These are phyloP conservation scores for Eupsittula cactorum DNA, from an alignment of 2,113 vertebrate genomes.

Conservation along the genomic window DNA sequence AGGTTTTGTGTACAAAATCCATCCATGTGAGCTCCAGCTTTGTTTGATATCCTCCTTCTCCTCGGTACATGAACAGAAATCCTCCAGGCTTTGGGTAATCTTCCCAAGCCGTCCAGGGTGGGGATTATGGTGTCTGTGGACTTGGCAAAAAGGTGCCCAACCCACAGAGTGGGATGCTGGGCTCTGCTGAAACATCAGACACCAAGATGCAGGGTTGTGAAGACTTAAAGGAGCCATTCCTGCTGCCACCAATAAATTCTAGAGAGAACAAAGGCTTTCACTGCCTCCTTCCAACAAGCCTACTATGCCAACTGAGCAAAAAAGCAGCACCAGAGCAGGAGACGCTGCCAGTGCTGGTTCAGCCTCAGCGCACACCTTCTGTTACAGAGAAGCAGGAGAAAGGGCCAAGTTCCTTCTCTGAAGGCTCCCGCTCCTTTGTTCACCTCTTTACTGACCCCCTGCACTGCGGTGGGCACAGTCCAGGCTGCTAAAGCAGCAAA, in stretches of 20 bases:
- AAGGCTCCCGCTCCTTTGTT: neutral
- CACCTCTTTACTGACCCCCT: neutral
- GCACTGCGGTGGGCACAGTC: accelerated
- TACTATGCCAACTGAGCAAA: neutral
- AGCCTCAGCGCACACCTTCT: neutral
- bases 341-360: neutral
- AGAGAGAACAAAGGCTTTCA: neutral
- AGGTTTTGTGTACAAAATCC: neutral
- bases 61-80: neutral
- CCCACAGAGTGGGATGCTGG: neutral
- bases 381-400: neutral
- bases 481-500: neutral
- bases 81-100: neutral
- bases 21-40: neutral
- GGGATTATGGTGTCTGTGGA: neutral
- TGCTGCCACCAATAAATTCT: neutral
- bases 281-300: neutral
- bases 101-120: neutral
- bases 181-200: neutral
- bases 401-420: neutral
- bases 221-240: neutral
- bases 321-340: neutral
- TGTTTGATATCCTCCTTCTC: neutral
- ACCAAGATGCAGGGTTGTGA: neutral
- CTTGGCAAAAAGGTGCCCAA: neutral